These are phyloP conservation scores for Volucella inanis DNA, from an alignment of 2,888 invertebrate genomes.

Conservation along the genomic window DNA sequence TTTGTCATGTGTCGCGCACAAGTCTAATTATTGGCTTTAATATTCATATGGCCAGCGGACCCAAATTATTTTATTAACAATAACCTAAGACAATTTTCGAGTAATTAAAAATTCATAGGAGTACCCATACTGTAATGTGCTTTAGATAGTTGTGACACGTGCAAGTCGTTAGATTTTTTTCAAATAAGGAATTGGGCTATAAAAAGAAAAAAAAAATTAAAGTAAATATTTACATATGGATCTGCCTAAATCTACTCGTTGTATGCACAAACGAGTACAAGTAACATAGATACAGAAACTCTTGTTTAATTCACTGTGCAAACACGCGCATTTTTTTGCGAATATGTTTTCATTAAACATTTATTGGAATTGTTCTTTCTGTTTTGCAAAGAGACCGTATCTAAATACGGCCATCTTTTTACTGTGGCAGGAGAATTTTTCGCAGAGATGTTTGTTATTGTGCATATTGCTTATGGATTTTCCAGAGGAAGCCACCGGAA, in stretches of 20 bases:
- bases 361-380: too few relatives aligned
- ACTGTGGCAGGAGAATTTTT: too few relatives aligned
- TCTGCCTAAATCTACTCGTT: not conserved
- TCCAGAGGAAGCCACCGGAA: too few relatives aligned
- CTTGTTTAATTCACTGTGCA: too few relatives aligned
- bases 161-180: conserved; percentile 47
- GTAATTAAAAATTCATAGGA: conserved; percentile 43
- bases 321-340: too few relatives aligned
- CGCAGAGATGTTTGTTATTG: too few relatives aligned
- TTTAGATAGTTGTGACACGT: conserved; percentile 57
- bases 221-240: too few relatives aligned
- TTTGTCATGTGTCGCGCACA: conserved; percentile 35
- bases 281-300: too few relatives aligned
- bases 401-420: too few relatives aligned
- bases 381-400: too few relatives aligned
- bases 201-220: conserved; percentile 20
- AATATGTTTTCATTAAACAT: too few relatives aligned
- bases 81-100: conserved; percentile 65
- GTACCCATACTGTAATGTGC: not conserved
- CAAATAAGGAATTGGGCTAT: conserved; percentile 54
- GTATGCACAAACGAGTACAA: not conserved
- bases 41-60: conserved; percentile 31
- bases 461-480: too few relatives aligned
- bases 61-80: conserved; percentile 27
- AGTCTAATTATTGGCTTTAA: not conserved